Evolutionary conservation across 2,888 invertebrate species (phyloP), one percentile per base, ranked within the genome.

Genomic region (Lampropteryx suffumata): DNA sequence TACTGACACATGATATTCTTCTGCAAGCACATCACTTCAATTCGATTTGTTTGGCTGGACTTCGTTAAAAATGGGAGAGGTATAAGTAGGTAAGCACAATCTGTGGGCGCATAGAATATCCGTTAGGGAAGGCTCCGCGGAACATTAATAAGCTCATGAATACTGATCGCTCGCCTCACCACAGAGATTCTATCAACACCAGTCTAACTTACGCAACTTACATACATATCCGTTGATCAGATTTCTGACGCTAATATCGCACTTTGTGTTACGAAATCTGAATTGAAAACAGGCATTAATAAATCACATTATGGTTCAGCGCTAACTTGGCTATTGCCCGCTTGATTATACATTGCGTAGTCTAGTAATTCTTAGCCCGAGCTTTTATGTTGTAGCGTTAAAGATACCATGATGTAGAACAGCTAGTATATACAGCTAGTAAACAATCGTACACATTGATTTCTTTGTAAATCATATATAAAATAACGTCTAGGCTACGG

Each of bases 101-200:
- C 73, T 80, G 78, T 76, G 70, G 69, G 71, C 68, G 67, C 65
- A 62, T 66, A 61, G 61, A 61, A 30, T 40, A 41, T 62, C 61
- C 57, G 64, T 56, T 64, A 45, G 64, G 69, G 71, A 71, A 67
- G 66, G 68, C 59, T 67, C 63, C 59, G 64, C 67, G 64, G 62
- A 71, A 76, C 82, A 82, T 86, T 85, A 84, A 84, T 82, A 84
- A 79, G 73, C 76, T 83, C 79, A 83, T 86, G 86, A 87, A 87
- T 83, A 82, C 78, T 79, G 73, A 82, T 78, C 72, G 73, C 59
- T 51, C 68, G 62, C 66, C 68, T 53, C 59, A 55, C 61, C 48
- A 42, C 39, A 53, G 54, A 57, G 58, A 58, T 66, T 61, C 61
- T 62, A 62, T 65, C 53, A 64, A 62, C 62, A 64, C 55, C 58